Evolutionary conservation across 2,888 invertebrate species (phyloP).

Genomic region (Kryphioiulus occultus): DNA sequence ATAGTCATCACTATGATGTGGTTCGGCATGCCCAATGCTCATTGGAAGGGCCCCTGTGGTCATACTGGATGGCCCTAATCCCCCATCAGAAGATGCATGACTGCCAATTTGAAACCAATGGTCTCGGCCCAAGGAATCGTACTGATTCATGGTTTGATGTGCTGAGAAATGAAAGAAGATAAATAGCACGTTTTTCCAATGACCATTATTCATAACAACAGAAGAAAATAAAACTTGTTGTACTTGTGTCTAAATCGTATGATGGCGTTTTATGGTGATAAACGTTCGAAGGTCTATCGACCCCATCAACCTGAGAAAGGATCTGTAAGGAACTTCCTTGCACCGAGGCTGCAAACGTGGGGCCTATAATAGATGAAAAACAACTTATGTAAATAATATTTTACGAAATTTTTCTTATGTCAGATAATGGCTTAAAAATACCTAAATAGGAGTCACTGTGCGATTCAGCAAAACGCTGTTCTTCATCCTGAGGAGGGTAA

Average conservation of each 20-base stretch:
- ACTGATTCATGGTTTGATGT: neutral
- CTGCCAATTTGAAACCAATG: conserved; percentile 7
- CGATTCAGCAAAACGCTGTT: conserved; percentile 31
- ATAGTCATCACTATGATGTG: neutral
- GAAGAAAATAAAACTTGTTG: neutral
- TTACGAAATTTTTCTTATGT: too few species aligned
- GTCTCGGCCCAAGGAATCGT: conserved; percentile 15
- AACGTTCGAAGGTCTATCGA: neutral
- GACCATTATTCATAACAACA: neutral
- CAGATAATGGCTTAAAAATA: neutral
- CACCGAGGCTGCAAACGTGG: neutral
- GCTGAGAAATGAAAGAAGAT: neutral
- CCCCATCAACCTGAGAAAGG: neutral
- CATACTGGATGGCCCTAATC: neutral
- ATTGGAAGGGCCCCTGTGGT: neutral
- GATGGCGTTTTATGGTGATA: neutral
- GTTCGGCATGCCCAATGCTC: neutral
- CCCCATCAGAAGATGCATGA: neutral
- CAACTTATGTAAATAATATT: too few species aligned
- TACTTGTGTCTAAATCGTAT: conserved; percentile 2
- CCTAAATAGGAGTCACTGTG: neutral
- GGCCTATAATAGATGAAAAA: too few species aligned
- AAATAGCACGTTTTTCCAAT: neutral
- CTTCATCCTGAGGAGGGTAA: neutral
- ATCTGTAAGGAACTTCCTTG: conserved; percentile 7